Conservation (phyloP, 2,888 invertebrate genomes). For the Nezara viridula region DNA sequence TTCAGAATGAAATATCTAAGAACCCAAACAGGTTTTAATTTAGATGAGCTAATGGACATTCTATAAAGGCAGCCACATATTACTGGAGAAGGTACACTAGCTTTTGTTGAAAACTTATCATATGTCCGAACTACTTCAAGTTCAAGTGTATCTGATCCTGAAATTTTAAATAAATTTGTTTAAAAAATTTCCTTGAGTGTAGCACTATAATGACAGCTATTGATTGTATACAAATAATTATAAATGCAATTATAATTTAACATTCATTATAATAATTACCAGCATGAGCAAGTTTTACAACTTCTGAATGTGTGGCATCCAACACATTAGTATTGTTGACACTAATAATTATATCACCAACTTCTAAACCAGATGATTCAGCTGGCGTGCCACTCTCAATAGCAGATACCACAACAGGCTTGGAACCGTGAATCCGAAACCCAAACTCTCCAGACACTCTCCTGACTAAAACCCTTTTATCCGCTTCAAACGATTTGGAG, state of each 20-base stretch:
- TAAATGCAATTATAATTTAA: background rate
- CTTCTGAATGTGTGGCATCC: conserved; percentile 93
- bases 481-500: conserved; percentile 87
- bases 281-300: conserved; percentile 91
- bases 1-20: conserved; percentile 92
- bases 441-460: conserved; percentile 87
- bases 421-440: conserved; percentile 94
- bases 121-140: conserved; percentile 91
- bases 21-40: conserved; percentile 76
- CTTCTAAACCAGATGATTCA: conserved; percentile 90
- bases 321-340: conserved; percentile 92
- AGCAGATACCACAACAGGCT: conserved; percentile 96
- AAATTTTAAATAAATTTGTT: background rate
- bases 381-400: conserved; percentile 96
- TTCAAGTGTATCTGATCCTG: conserved; percentile 81
- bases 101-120: conserved; percentile 77
- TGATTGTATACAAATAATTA: background rate
- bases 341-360: conserved; percentile 93
- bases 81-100: conserved; percentile 77
- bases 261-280: conserved; percentile 71
- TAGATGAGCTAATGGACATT: conserved; percentile 66
- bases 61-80: conserved; percentile 68
- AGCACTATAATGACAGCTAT: background rate
- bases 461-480: conserved; percentile 87
- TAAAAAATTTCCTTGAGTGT: background rate